Percentiles rank a stretch among this genome's conserved stretches.
Conservation (phyloP, 2,797 vertebrate species). For the Spheniscus humboldti region DNA sequence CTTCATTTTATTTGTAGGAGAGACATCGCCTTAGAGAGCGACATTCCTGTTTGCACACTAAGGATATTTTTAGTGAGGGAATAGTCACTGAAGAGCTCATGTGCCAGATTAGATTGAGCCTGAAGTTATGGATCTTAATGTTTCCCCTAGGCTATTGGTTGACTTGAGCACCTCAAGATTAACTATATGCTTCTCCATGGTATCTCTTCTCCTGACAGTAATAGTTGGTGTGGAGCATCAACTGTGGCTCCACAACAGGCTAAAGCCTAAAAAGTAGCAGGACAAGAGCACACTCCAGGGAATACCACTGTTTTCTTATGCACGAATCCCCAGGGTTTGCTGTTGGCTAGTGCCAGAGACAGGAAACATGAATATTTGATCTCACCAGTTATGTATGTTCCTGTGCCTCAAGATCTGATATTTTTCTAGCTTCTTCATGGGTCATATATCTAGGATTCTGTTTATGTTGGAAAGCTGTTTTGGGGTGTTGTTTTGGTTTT, state of each 20-base stretch:
- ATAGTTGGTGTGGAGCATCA: not conserved
- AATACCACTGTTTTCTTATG: not conserved
- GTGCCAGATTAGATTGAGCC: not conserved
- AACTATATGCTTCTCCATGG: not conserved
- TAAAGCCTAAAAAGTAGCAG: not conserved
- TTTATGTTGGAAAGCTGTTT: not conserved
- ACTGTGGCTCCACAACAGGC: not conserved
- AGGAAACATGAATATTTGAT: not conserved
- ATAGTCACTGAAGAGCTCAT: not conserved
- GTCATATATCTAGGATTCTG: not conserved
- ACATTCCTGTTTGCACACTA: not conserved
- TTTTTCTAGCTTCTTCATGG: not conserved
- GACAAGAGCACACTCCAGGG: not conserved
- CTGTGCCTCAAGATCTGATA: not conserved
- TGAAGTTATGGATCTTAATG: not conserved
- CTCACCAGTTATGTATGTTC: fast-evolving
- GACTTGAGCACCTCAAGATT: not conserved
- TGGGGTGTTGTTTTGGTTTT: no score
- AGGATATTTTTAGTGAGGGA: not conserved
- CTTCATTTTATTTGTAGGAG: not conserved
- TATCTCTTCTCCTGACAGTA: not conserved
- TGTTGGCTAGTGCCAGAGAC: not conserved
- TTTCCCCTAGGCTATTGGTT: not conserved
- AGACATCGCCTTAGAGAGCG: not conserved
- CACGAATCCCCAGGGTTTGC: not conserved